Conservation (phyloP, 2,888 invertebrate genomes). For the Agrotis clavis region DNA sequence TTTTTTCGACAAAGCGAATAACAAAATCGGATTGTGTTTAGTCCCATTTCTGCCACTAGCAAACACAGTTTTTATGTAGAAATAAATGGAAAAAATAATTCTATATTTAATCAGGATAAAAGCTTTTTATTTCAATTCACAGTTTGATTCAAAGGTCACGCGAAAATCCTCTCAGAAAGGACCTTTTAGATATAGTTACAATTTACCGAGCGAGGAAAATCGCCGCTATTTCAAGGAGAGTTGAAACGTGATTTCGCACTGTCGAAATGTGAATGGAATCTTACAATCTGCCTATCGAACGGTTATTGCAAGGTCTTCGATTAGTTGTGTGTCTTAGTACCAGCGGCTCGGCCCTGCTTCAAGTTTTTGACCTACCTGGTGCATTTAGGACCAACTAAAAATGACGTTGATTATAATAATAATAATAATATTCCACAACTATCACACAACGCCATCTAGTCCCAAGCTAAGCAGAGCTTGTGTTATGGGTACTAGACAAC, state of each 20-base stretch:
- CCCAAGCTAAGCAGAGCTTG: no score
- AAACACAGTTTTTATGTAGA: not conserved
- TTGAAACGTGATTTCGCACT: conserved; percentile 52
- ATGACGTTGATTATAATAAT: no score
- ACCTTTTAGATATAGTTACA: conserved; percentile 45
- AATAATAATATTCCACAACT: no score
- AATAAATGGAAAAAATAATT: conserved; percentile 6
- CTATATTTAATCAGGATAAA: conserved; percentile 23
- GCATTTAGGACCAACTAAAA: no score
- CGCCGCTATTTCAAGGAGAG: conserved; percentile 55
- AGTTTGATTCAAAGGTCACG: conserved; percentile 17
- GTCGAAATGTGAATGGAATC: conserved; percentile 60
- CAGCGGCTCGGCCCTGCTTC: no score
- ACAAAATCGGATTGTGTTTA: conserved; percentile 7
- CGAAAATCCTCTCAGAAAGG: conserved; percentile 23
- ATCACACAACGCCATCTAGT: no score
- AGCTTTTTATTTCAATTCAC: conserved; percentile 16
- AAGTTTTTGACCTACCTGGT: no score
- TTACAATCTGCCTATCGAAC: conserved; percentile 30
- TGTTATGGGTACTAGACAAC: no score
- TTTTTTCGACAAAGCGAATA: conserved; percentile 11
- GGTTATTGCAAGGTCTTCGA: conserved; percentile 54
- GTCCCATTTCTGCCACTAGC: not conserved
- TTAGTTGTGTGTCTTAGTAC: conserved; percentile 8
- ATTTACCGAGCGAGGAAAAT: conserved; percentile 53